phyloP scores from a whole-genome alignment of 1,140 invertebrate genomes.

The Probaryconus sp. region DNA sequence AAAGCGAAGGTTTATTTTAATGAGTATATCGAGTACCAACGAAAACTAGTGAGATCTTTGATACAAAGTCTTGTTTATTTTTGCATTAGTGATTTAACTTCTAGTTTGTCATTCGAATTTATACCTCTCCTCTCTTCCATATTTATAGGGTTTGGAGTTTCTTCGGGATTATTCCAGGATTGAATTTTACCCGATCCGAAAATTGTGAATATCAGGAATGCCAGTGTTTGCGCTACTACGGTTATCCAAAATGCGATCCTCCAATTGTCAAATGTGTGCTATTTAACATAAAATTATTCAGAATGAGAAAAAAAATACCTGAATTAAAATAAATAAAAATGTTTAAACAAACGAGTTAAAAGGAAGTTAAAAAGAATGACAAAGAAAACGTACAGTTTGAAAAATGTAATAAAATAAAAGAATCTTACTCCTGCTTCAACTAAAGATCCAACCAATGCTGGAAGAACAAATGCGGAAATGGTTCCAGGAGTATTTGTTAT shows the following conservation, averaged over 20 bases:
- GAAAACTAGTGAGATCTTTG: conserved; percentile 34
- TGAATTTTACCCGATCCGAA: conserved; percentile 91
- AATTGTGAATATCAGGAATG: conserved; percentile 84
- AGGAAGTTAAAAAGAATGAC: too few species aligned
- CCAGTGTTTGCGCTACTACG: conserved; percentile 83
- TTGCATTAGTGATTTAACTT: conserved; percentile 33
- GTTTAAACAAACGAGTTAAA: not conserved
- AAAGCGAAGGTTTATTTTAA: not conserved
- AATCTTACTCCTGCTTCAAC: conserved; percentile 84
- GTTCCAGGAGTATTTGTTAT: conserved; percentile 92
- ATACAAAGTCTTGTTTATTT: conserved; percentile 24
- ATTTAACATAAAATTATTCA: conserved; percentile 64
- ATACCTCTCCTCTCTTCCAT: conserved; percentile 42
- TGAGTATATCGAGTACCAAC: conserved; percentile 18
- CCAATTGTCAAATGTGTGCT: conserved; percentile 90
- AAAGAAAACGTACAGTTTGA: conserved; percentile 10
- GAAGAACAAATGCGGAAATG: conserved; percentile 90
- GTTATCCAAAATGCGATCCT: conserved; percentile 89
- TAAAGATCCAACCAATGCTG: conserved; percentile 86
- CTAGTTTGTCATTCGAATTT: conserved; percentile 21
- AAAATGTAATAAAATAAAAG: conserved; percentile 10
- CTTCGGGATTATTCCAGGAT: conserved; percentile 83
- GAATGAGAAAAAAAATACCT: not conserved
- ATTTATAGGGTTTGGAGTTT: conserved; percentile 19
- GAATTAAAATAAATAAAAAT: not conserved